Conservation (phyloP, 2,113 vertebrate species). For the Copsychus sechellarum region DNA sequence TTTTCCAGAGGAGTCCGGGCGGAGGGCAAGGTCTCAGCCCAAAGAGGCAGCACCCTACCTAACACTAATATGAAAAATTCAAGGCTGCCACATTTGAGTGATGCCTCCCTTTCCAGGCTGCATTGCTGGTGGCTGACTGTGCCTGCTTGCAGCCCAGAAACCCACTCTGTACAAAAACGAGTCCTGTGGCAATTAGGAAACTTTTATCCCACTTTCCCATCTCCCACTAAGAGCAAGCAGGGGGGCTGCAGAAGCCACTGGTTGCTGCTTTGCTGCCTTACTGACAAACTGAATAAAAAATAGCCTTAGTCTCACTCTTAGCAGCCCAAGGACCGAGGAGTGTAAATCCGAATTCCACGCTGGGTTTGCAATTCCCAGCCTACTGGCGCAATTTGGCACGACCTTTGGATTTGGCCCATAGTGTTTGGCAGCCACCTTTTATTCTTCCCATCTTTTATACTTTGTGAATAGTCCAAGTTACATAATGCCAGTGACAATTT, state of each 20-base stretch:
- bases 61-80: background rate
- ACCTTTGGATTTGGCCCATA: background rate
- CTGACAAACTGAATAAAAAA: background rate
- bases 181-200: background rate
- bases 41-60: background rate
- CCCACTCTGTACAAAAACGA: fast-evolving
- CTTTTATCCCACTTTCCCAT: background rate
- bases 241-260: background rate
- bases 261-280: background rate
- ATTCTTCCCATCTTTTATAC: constrained; percentile 24
- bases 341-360: background rate
- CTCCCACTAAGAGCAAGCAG: background rate
- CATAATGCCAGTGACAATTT: constrained; percentile 54
- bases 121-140: background rate
- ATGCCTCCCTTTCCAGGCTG: background rate
- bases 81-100: background rate
- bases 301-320: background rate
- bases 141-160: background rate
- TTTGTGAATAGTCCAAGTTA: constrained; percentile 57
- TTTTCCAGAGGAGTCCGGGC: fast-evolving
- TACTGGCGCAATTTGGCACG: background rate
- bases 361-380: background rate
- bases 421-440: constrained; percentile 49
- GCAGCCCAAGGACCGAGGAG: background rate
- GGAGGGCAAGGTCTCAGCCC: background rate